Conservation (phyloP, 2,888 invertebrate species). For the Callinectes sapidus region DNA sequence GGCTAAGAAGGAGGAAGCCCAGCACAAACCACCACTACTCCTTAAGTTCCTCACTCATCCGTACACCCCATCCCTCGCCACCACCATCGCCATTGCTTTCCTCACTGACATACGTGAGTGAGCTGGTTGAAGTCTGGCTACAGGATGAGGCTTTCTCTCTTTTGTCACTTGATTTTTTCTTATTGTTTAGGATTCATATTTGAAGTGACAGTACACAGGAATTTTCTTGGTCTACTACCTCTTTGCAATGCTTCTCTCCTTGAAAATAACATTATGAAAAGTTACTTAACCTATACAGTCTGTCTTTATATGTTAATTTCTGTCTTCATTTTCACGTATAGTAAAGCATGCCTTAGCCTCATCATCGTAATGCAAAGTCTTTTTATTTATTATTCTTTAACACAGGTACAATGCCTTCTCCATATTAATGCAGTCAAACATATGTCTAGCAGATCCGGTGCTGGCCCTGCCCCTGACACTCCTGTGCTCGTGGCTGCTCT, state of each 20-base stretch:
- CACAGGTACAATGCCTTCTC: not conserved
- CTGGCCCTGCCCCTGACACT: constrained; percentile 34
- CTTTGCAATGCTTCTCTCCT: not conserved
- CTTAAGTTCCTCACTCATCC: constrained; percentile 49
- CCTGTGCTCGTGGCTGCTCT: constrained; percentile 46
- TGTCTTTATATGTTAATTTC: too few species aligned
- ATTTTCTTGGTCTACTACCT: not conserved
- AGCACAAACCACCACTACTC: not conserved
- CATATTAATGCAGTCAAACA: not conserved
- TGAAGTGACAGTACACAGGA: not conserved
- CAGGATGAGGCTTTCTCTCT: not conserved
- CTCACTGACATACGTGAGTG: constrained; percentile 57
- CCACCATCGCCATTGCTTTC: constrained; percentile 43
- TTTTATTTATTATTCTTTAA: not conserved
- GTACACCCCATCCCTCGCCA: constrained; percentile 50
- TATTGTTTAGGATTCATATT: not conserved
- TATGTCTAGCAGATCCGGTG: constrained; percentile 23
- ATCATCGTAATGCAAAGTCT: too few species aligned
- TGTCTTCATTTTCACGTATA: too few species aligned
- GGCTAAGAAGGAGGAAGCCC: not conserved
- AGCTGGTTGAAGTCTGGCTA: not conserved
- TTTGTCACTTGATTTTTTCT: not conserved
- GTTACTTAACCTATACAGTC: too few species aligned
- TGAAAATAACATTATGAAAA: not conserved
- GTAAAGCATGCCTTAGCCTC: too few species aligned